Conservation (phyloP, 2,888 invertebrate genomes). For the Taphrorychus bicolor region DNA sequence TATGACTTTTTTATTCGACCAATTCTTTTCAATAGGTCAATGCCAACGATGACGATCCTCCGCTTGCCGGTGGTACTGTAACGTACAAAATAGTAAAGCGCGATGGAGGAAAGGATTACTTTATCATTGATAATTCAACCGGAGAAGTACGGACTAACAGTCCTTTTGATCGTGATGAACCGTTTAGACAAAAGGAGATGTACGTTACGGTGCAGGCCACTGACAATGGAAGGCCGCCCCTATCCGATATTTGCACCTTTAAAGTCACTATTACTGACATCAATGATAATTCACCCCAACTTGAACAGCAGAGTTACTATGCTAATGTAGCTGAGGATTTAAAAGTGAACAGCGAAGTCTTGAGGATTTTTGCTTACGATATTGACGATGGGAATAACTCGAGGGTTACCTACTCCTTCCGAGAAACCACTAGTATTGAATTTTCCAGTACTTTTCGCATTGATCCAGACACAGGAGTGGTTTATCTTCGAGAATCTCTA, state of each 20-base stretch:
- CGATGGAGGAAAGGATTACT: constrained; percentile 76
- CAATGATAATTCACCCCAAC: constrained; percentile 88
- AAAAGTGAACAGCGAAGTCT: constrained; percentile 74
- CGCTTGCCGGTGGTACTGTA: constrained; percentile 79
- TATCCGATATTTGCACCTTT: constrained; percentile 94
- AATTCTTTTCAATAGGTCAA: constrained; percentile 63
- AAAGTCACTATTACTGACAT: constrained; percentile 89
- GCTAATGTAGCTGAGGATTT: constrained; percentile 87
- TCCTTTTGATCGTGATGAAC: constrained; percentile 90
- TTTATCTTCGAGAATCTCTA: constrained; percentile 59
- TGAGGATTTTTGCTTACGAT: constrained; percentile 91
- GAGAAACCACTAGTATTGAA: constrained; percentile 59
- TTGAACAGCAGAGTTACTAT: constrained; percentile 74
- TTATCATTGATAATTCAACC: constrained; percentile 77
- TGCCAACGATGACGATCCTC: constrained; percentile 77
- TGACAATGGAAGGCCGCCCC: constrained; percentile 88
- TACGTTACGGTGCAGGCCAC: constrained; percentile 90
- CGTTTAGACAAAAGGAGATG: constrained; percentile 79
- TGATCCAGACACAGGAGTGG: constrained; percentile 83
- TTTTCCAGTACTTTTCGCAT: constrained; percentile 77
- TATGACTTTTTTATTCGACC: neutral
- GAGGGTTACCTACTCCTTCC: constrained; percentile 75
- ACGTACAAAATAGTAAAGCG: constrained; percentile 83
- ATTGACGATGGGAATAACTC: constrained; percentile 93
- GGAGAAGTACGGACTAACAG: constrained; percentile 79